Evolutionary conservation across 2,888 invertebrate species (phyloP), one percentile per base, ranked within the genome.

Genomic region (Drosophila fungiperda): DNA sequence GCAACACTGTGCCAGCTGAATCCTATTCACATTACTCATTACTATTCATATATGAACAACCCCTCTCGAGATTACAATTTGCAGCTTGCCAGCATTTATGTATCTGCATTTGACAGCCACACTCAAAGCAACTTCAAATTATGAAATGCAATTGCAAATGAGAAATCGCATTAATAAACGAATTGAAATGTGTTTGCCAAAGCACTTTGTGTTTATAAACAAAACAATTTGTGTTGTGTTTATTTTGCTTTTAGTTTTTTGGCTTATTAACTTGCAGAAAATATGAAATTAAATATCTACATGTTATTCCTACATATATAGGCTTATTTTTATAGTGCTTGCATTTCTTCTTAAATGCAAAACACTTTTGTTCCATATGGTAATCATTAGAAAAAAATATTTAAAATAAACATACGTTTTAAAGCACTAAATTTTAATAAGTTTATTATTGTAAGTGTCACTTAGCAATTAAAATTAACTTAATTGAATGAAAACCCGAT

Each of bases 141-240:
- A 79, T 68, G 68, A 68, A 63, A 76, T 52, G 61, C 58, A 59
- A 26, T 55, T 55, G 20, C 68, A 75, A 68, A 75, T 66, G 68
- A 50, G 29, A 36, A 61, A 66, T 23, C 35, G 20, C 33, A 69
- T 9, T n/a, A 8, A 15, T 15, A 23, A 45, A 45, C 1, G 15
- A 73, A 72, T 61, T 68, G 61, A 68, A 80, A 84, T 76, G 67
- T 61, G 73, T 70, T 73, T 81, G 52, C 71, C 73, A 65, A 69
- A 69, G 65, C 70, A 68, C 53, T 68, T 77, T 71, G 59, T 68
- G 70, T 63, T 78, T 84, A 74, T 87, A 81, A 82, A 84, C 83
- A 87, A 78, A 85, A 68, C 53, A 58, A 49, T 52, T 54, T 32
- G 57, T 69, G 49, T 57, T 66, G 52, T 40, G 42, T 8, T 64